These are phyloP conservation scores for Acipenser oxyrinchus DNA, from an alignment of 2,797 vertebrate genomes.

Conservation along the genomic window DNA sequence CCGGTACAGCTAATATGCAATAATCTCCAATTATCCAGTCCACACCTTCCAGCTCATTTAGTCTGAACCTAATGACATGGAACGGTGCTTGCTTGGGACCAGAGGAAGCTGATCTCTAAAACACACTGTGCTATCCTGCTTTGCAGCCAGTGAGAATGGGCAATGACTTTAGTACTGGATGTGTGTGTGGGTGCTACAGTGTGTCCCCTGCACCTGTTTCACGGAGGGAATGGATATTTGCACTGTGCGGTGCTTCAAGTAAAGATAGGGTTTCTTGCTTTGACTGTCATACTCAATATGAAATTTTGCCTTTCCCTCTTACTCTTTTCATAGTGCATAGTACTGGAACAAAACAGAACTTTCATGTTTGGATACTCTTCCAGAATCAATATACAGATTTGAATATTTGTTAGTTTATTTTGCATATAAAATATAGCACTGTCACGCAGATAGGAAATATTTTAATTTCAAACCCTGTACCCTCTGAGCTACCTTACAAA, in stretches of 20 bases:
- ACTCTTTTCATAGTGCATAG: too few relatives aligned
- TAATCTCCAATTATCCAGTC: background rate
- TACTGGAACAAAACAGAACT: too few relatives aligned
- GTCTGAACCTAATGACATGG: background rate
- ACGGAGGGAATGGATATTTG: background rate
- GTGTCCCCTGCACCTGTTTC: background rate
- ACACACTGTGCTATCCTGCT: background rate
- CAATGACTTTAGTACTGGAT: background rate
- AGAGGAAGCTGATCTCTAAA: background rate
- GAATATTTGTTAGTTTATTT: too few relatives aligned
- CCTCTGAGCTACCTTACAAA: too few relatives aligned
- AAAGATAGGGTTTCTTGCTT: background rate
- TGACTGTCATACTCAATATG: background rate
- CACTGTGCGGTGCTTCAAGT: background rate
- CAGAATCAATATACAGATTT: too few relatives aligned
- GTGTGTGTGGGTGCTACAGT: background rate
- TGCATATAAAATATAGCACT: too few relatives aligned
- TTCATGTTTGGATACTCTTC: too few relatives aligned
- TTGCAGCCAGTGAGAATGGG: background rate
- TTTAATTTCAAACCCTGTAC: too few relatives aligned
- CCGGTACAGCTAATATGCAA: background rate
- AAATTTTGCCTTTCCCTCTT: too few relatives aligned
- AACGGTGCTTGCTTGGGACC: background rate
- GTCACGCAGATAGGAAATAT: too few relatives aligned
- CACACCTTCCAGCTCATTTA: slow-evolving; percentile 4